Evolutionary conservation across 64 coral and sea anemone genomes (phyloP), one percentile per base, ranked within the genome.

Genomic region (Montipora sp.): DNA sequence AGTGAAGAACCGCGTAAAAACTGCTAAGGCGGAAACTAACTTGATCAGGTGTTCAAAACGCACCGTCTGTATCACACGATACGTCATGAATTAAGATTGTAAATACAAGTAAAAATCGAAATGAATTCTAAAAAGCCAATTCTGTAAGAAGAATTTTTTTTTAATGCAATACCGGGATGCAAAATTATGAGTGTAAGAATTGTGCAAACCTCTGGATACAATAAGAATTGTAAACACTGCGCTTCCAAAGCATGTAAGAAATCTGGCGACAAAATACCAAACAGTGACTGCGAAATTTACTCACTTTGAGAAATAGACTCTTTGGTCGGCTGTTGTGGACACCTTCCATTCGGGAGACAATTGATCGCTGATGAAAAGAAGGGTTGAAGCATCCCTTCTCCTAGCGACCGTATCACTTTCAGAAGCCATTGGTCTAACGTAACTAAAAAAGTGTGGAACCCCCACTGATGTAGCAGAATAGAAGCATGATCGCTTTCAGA

Each of bases 221-320:
- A 63, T 12, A 12, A 11, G 60, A 71, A 23, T 23, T 1, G 18
- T 23, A 5, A 71, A 5, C 18, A 5, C 14, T n/a, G 10, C 18
- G 12, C 14, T n/a, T 23, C 19, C 3, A 71, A 71, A 6, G 68
- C 20, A 1, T 3, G 18, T 8, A 5, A 5, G 68, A n/a, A 23
- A 21, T 21, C 5, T 71, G 5, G 19, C 3, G 0, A 18, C 8
- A 71, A 71, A 21, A 71, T 21, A 7, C 5, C 4, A 4, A 18
- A 68, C 68, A 84, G n/a, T 63, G 47, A 2, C 13, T 59, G 51
- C 7, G 21, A 84, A 36, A 20, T 44, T 55, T 18, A 90, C 91
- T 93, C 73, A 93, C 91, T 93, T 93, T 87, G 87, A 75, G 51
- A 93, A 93, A 78, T 87, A 93, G 66, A 93, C 59, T 55, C 91